Conservation (phyloP, 2,113 vertebrate species). For the Pagrus major region DNA sequence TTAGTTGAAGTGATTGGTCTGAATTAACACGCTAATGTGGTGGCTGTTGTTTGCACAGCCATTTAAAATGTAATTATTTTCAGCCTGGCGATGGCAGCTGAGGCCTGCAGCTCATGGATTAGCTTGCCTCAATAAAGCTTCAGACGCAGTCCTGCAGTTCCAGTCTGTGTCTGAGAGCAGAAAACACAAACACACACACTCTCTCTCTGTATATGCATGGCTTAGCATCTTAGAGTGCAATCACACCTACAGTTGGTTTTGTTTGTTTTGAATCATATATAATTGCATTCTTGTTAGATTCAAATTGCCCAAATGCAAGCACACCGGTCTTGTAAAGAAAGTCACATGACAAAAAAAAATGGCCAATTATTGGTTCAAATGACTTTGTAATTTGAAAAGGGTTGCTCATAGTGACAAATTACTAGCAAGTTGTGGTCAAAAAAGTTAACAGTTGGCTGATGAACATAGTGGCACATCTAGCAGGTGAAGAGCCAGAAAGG, state of each 20-base stretch:
- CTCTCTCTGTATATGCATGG: not conserved
- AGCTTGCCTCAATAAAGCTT: constrained; percentile 60
- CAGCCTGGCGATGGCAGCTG: constrained; percentile 61
- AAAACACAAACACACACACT: constrained; percentile 23
- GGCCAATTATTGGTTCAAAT: not conserved
- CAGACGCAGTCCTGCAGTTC: constrained; percentile 52
- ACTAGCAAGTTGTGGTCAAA: not conserved
- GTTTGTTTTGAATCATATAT: constrained; percentile 29
- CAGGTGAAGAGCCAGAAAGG: too few species aligned
- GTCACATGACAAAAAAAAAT: not conserved
- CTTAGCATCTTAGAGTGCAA: constrained; percentile 28
- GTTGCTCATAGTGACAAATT: not conserved
- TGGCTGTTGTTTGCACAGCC: constrained; percentile 77
- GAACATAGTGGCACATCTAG: not conserved
- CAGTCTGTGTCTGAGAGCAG: constrained; percentile 24
- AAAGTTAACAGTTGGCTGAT: not conserved
- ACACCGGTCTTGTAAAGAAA: constrained; percentile 8
- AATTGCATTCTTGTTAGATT: constrained; percentile 30
- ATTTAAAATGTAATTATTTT: constrained; percentile 85
- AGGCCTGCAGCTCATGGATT: constrained; percentile 71
- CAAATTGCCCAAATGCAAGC: constrained; percentile 16
- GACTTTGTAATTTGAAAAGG: not conserved
- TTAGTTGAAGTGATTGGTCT: constrained; percentile 73
- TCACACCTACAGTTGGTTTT: constrained; percentile 38
- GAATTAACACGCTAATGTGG: constrained; percentile 79